phyloP scores from a whole-genome alignment of 2,113 vertebrate genomes.

The Pachyramphus minor region DNA sequence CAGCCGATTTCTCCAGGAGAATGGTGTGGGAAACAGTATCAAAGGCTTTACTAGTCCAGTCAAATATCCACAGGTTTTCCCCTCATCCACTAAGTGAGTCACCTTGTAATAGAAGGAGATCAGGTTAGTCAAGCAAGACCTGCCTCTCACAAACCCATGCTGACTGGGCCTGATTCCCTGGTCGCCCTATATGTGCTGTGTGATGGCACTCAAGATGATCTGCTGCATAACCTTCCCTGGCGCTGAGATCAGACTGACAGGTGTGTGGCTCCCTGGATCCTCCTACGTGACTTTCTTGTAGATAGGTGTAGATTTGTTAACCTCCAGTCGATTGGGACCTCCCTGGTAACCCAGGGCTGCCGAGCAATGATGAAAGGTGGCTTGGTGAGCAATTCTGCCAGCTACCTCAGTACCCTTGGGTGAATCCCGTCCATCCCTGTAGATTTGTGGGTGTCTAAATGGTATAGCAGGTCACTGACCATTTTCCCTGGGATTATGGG shows the following conservation, averaged over 20 bases:
- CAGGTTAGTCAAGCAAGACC: not conserved
- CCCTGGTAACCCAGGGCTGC: not conserved
- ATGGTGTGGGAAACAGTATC: not conserved
- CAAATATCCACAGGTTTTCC: not conserved
- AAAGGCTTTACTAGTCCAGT: not conserved
- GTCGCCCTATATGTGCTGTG: not conserved
- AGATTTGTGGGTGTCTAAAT: not conserved
- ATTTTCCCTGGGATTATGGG: not conserved
- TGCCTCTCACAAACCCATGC: not conserved
- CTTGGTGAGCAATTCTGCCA: not conserved
- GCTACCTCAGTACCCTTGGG: not conserved
- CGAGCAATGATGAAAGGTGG: not conserved
- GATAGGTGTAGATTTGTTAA: not conserved
- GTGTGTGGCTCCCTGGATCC: not conserved
- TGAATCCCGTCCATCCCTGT: not conserved
- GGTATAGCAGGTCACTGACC: not conserved
- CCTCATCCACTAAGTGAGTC: not conserved
- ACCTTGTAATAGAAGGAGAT: not conserved
- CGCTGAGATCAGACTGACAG: not conserved
- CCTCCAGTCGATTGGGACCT: not conserved
- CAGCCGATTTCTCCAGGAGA: not conserved
- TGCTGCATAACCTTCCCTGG: not conserved
- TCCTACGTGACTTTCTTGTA: not conserved
- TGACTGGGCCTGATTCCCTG: not conserved
- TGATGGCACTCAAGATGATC: not conserved